phyloP scores from a whole-genome alignment of 2,797 vertebrate species.

The Pagetopsis macropterus region DNA sequence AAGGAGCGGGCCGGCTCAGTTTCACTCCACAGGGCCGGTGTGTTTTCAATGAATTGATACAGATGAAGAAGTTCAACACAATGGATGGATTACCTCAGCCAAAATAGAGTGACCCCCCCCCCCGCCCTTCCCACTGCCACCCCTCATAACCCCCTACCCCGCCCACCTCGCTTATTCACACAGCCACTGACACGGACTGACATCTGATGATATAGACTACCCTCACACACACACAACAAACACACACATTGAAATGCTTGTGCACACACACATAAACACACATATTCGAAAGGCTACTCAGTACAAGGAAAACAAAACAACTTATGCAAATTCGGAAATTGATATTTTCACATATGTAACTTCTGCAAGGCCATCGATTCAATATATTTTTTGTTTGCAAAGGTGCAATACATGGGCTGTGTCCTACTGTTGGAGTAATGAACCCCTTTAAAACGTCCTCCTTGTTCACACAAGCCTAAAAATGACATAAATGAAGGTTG shows the following conservation, averaged over 20 bases:
- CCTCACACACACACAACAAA: constrained; percentile 16
- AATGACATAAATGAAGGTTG: too few relatives aligned
- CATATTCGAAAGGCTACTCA: neutral
- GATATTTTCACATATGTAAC: neutral
- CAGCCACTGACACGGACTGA: constrained; percentile 53
- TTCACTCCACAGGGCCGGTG: constrained; percentile 86
- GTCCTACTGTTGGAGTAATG: neutral
- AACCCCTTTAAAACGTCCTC: too few relatives aligned
- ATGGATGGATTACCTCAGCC: constrained; percentile 84
- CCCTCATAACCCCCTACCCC: constrained; percentile 48
- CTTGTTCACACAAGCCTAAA: too few relatives aligned
- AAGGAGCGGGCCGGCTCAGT: constrained; percentile 81
- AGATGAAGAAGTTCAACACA: constrained; percentile 86
- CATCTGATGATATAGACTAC: constrained; percentile 50
- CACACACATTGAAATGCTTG: neutral
- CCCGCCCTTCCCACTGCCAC: neutral
- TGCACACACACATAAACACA: neutral
- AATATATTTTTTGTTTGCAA: neutral
- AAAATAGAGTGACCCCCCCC: constrained; percentile 73
- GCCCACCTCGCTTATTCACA: constrained; percentile 65
- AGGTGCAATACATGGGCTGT: neutral
- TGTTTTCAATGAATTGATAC: constrained; percentile 87
- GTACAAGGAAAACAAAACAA: neutral
- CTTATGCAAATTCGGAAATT: neutral
- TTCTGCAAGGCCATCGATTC: neutral